Evolutionary conservation across 2,113 vertebrate genomes (phyloP).

Genomic region (Herpetotheres cachinnans): DNA sequence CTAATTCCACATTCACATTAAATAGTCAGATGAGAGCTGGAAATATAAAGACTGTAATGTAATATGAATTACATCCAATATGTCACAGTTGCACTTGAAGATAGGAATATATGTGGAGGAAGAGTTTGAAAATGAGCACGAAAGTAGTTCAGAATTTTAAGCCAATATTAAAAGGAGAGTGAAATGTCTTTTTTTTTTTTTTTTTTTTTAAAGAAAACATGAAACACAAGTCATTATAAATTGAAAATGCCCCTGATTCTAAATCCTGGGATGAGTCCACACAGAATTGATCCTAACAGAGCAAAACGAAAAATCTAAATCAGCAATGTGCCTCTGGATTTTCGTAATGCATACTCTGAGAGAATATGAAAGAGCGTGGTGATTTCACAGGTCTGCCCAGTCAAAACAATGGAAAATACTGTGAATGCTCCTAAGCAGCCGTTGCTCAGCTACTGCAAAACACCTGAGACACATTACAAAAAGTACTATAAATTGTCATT

Average conservation of each 20-base stretch:
- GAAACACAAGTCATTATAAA: not conserved
- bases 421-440: not conserved
- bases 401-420: constrained; percentile 38
- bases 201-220: not conserved
- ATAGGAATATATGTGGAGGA: not conserved
- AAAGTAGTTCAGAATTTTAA: not conserved
- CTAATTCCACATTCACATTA: not conserved
- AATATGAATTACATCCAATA: not conserved
- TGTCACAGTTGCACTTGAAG: not conserved
- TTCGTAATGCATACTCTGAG: not conserved
- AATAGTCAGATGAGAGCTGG: not conserved
- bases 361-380: not conserved
- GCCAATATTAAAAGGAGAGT: not conserved
- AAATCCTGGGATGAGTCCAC: not conserved
- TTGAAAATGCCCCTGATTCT: not conserved
- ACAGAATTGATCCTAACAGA: not conserved
- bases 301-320: not conserved
- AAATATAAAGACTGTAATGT: not conserved
- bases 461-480: not conserved
- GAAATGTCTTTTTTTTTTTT: too few relatives aligned
- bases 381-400: not conserved
- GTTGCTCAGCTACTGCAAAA: constrained; percentile 36
- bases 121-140: not conserved
- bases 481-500: not conserved
- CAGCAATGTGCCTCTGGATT: not conserved